Base-by-base conservation (phyloP, 2,113 vertebrate species). In the Tiliqua scincoides region DNA sequence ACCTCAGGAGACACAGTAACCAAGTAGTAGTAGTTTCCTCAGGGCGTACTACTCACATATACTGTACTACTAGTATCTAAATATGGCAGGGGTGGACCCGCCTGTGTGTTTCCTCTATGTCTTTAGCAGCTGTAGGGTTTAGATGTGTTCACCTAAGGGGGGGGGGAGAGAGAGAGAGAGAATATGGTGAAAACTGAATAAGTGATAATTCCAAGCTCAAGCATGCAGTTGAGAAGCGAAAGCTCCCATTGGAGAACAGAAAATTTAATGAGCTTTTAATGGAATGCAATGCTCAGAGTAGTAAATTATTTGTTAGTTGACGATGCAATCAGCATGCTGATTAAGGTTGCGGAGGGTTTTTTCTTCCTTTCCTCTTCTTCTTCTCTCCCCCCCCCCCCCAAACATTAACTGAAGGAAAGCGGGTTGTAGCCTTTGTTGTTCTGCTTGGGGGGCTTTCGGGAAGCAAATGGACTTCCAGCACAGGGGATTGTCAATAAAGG, bases 251-350 rank as follows among this genome's bases (percentile, higher is more conserved):
- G 96, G 95, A 97, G 96, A 97, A 96, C 88, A 96, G 96, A 96
- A 97, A 96, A 97, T 96, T 96, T 97, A 97, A 97, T 97, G 97
- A 97, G 96, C 93, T 96, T 97, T 96, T 97, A 97, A 97, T 97
- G 96, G 96, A 95, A 97, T 97, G 95, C 96, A 94, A 94, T 96
- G 96, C 96, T 96, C 95, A 87, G 95, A 96, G 95, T 96, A 96
- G 96, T 97, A 97, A 97, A 97, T 97, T 97, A 97, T 97, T 97
- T 97, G 97, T 97, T 97, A 96, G 96, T 96, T 96, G 96, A 94
- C 73, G 89, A 97, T 96, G 97, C 96, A 97, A 97, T 97, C 97
- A 97, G 96, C 96, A 97, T 97, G 95, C 96, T 97, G 95, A 97
- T 97, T 97, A 97, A 97, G 96, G 95, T 92, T 95, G 94, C 95